Percentiles rank a stretch among this genome's conserved stretches.
Evolutionary conservation across 1,140 invertebrate genomes (phyloP).

Genomic region (Anastatus disparis): DNA sequence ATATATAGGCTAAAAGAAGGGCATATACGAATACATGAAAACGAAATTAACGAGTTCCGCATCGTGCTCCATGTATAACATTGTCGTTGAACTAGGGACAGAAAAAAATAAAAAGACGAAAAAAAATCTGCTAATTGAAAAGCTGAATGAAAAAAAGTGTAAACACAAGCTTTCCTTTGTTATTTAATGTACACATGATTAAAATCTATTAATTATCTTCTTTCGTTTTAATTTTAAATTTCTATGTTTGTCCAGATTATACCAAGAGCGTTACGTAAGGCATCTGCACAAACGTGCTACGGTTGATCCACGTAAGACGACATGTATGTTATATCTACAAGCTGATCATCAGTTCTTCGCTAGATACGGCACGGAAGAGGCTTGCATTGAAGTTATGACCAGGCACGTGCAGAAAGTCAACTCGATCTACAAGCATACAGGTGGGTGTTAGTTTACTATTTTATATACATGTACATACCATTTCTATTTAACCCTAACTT

Average conservation of each 20-base stretch:
- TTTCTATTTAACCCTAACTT: background rate
- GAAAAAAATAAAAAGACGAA: too few species aligned
- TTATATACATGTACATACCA: too few species aligned
- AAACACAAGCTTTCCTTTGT: too few species aligned
- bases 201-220: too few species aligned
- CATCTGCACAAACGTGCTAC: slow-evolving; percentile 78
- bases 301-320: slow-evolving; percentile 82
- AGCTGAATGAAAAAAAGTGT: background rate
- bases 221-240: background rate
- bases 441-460: slow-evolving; percentile 65
- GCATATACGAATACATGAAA: too few species aligned
- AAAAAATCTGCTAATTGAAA: slow-evolving; percentile 20
- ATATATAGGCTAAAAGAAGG: too few species aligned
- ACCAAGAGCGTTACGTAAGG: slow-evolving; percentile 62
- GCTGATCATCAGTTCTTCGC: slow-evolving; percentile 95
- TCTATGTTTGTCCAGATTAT: slow-evolving; percentile 41
- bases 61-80: too few species aligned
- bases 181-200: too few species aligned
- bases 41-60: too few species aligned
- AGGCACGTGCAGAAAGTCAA: slow-evolving; percentile 94
- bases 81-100: too few species aligned
- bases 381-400: slow-evolving; percentile 95
- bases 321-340: slow-evolving; percentile 92
- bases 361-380: slow-evolving; percentile 91
- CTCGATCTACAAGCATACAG: slow-evolving; percentile 89